Evolutionary conservation across 2,113 vertebrate genomes (phyloP).

Genomic region (Crotalus horridus): DNA sequence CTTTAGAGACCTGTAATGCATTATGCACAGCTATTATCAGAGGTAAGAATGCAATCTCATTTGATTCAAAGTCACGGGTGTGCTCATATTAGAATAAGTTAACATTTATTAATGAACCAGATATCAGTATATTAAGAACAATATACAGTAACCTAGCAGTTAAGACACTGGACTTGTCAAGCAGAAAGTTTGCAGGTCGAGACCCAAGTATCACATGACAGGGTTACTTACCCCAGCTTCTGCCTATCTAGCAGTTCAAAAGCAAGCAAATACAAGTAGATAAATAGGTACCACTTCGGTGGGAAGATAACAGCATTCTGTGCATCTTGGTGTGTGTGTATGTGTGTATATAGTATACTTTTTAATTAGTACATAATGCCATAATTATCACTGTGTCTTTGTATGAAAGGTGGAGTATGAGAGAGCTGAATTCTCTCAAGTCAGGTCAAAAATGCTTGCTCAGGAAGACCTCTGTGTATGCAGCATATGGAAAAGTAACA

Average conservation of each 20-base stretch:
- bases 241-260: neutral
- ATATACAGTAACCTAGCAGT: neutral
- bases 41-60: neutral
- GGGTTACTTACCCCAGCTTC: neutral
- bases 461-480: neutral
- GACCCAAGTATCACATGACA: neutral
- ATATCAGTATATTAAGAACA: neutral
- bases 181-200: neutral
- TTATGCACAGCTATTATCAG: neutral
- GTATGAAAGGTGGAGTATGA: neutral
- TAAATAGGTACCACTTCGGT: neutral
- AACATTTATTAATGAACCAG: neutral
- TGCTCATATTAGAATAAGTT: neutral
- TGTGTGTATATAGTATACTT: neutral
- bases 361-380: neutral
- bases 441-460: neutral
- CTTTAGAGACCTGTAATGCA: neutral
- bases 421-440: neutral
- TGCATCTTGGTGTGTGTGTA: neutral
- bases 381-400: neutral
- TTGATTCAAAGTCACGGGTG: neutral
- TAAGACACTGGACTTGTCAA: neutral
- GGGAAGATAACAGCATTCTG: neutral
- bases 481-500: neutral
- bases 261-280: neutral